Evolutionary conservation across 1,140 invertebrate genomes (phyloP).

Genomic region (Idris sp.): DNA sequence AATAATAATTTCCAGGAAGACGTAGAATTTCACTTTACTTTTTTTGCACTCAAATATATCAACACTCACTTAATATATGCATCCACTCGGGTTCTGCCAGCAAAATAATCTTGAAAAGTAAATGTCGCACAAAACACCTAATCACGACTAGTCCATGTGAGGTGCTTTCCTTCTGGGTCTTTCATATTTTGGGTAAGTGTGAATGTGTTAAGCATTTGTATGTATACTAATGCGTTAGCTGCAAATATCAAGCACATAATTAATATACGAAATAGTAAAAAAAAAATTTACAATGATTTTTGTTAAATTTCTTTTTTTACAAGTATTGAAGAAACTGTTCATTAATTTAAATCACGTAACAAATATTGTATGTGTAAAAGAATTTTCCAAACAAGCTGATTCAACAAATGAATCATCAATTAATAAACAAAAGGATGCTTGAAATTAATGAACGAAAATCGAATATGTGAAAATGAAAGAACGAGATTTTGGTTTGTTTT

Average conservation of each 20-base stretch:
- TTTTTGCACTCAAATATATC: constrained; percentile 49
- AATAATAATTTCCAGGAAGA: constrained; percentile 43
- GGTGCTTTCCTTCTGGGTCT: constrained; percentile 37
- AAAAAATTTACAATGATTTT: no score
- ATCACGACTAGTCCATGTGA: constrained; percentile 49
- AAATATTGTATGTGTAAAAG: no score
- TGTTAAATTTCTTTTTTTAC: no score
- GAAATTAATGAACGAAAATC: no score
- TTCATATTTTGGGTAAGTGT: constrained; percentile 39
- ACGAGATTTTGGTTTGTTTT: no score
- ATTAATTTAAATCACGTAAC: no score
- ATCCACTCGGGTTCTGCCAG: constrained; percentile 33
- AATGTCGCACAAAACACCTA: constrained; percentile 39
- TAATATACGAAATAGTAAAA: no score
- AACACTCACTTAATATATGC: constrained; percentile 51
- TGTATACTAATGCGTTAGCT: constrained; percentile 33
- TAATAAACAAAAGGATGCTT: no score
- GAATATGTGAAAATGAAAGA: no score
- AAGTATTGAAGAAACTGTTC: no score
- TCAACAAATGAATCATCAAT: no score
- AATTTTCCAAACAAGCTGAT: no score
- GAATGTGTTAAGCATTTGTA: constrained; percentile 25
- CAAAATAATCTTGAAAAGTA: constrained; percentile 38
- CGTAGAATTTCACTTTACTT: constrained; percentile 20
- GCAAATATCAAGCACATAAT: constrained; percentile 48